These are phyloP conservation scores for Siniperca undulata DNA, from an alignment of 2,797 vertebrate species.

Conservation along the genomic window DNA sequence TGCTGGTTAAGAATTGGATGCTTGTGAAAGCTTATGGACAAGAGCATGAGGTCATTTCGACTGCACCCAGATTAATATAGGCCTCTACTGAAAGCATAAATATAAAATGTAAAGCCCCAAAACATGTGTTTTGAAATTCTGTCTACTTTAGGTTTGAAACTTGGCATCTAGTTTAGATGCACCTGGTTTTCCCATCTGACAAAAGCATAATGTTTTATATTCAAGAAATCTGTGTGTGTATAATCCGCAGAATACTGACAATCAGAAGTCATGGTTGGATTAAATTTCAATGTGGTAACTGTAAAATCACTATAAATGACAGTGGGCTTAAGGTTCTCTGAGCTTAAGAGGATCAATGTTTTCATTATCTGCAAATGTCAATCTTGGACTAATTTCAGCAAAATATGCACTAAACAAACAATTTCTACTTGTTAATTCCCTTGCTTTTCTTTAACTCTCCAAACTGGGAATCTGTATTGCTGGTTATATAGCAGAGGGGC, in stretches of 20 bases:
- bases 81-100: background rate
- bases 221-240: background rate
- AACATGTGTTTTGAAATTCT: background rate
- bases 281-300: background rate
- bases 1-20: slow-evolving; percentile 14
- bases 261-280: slow-evolving; percentile 4
- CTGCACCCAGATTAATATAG: background rate
- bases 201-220: background rate
- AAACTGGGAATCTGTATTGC: background rate
- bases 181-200: background rate
- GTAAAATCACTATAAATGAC: slow-evolving; percentile 16
- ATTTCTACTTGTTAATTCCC: background rate
- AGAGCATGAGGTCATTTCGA: background rate
- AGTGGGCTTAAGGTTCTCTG: background rate
- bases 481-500: background rate
- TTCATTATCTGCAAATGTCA: background rate
- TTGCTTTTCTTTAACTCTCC: background rate
- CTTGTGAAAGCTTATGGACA: slow-evolving; percentile 17
- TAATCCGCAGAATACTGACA: background rate
- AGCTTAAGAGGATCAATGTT: background rate
- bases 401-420: background rate
- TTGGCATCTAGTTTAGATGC: background rate
- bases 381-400: background rate
- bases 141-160: too few relatives aligned
- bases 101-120: background rate